Conservation (phyloP, 1,140 invertebrate genomes). For the Camponotus pennsylvanicus region DNA sequence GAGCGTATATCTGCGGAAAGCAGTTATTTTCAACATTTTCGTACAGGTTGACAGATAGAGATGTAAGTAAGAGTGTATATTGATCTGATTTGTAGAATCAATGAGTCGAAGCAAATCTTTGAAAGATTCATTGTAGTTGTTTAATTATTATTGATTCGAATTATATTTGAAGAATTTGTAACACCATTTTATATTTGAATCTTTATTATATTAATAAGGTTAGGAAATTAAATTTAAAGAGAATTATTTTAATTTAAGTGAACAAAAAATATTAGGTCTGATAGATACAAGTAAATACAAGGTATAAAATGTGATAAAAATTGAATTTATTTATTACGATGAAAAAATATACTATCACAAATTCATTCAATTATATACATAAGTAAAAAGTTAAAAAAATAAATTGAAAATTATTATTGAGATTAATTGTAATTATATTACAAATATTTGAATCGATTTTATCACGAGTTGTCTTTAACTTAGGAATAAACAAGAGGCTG, state of each 20-base stretch:
- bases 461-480: not conserved
- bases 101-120: not conserved
- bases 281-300: not conserved
- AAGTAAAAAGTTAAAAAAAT: not conserved
- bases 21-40: not conserved
- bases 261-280: not conserved
- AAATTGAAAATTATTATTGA: constrained; percentile 10
- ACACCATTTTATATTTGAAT: not conserved
- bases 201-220: not conserved
- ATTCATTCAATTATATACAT: not conserved
- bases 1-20: constrained; percentile 4
- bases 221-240: not conserved
- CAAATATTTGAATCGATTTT: not conserved
- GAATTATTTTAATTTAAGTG: not conserved
- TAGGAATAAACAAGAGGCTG: not conserved
- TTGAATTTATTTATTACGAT: not conserved
- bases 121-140: not conserved
- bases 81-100: not conserved
- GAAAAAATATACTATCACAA: not conserved
- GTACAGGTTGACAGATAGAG: not conserved
- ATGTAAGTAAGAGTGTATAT: constrained; percentile 25
- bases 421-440: not conserved
- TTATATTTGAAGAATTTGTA: not conserved
- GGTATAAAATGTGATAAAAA: constrained; percentile 12
- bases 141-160: not conserved